Percentiles rank a stretch among this genome's conserved stretches.
These are phyloP conservation scores for Gymnoscopelus braueri DNA, from an alignment of 2,797 vertebrate species.

Conservation along the genomic window DNA sequence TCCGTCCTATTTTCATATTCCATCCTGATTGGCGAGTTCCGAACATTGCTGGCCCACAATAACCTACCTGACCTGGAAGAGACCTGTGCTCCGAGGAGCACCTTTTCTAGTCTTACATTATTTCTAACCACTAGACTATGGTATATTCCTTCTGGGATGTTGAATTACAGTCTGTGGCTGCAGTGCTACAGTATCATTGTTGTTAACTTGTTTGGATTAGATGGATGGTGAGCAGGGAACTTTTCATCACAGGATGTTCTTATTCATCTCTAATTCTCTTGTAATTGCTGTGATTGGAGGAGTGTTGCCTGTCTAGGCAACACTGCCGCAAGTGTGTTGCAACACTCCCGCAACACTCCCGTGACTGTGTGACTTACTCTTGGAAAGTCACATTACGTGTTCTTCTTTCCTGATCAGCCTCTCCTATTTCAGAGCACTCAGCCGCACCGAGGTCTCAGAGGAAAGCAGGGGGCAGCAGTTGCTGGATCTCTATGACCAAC, in stretches of 20 bases:
- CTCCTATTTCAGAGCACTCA: constrained; percentile 56
- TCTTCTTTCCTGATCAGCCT: constrained; percentile 1
- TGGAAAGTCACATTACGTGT: constrained; percentile 26
- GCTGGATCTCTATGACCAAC: constrained; percentile 36
- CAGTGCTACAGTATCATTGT: neutral
- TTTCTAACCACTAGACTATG: no score
- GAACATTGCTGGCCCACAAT: no score
- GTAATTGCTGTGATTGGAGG: constrained; percentile 15
- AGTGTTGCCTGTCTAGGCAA: constrained; percentile 16
- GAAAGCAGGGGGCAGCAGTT: constrained; percentile 17
- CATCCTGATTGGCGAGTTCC: no score
- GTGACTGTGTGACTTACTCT: neutral
- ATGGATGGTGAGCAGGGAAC: neutral
- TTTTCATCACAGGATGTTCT: neutral
- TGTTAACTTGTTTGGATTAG: neutral
- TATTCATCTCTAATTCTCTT: constrained; percentile 1
- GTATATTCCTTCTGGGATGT: no score
- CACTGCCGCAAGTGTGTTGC: no score
- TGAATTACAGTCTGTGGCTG: no score
- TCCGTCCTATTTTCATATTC: no score
- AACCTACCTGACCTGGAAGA: no score
- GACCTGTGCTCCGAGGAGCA: no score
- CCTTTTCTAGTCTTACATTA: no score
- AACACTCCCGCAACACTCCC: no score
- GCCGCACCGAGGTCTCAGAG: constrained; percentile 14